Conservation (phyloP, 2,797 vertebrate genomes). For the Gobionotothen gibberifrons region DNA sequence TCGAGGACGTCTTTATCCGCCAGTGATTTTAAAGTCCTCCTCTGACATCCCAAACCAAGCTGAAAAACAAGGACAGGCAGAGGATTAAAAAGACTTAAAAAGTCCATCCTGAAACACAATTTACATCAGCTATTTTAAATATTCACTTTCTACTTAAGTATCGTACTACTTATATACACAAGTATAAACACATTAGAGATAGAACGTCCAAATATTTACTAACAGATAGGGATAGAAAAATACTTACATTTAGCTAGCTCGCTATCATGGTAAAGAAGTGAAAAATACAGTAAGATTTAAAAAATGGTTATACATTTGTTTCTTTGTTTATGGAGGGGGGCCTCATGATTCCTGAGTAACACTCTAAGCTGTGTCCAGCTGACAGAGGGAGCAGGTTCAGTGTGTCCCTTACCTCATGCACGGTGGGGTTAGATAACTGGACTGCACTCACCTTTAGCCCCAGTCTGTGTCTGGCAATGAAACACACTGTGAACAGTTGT, state of each 20-base stretch:
- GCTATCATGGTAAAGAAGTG: too few relatives aligned
- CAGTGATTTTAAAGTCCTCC: constrained; percentile 4
- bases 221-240: too few relatives aligned
- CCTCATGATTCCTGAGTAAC: too few relatives aligned
- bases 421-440: constrained; percentile 12
- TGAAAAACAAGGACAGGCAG: constrained; percentile 29
- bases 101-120: neutral
- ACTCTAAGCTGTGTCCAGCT: too few relatives aligned
- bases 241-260: too few relatives aligned
- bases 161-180: too few relatives aligned
- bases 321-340: too few relatives aligned
- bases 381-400: too few relatives aligned
- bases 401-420: neutral
- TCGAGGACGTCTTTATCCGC: constrained; percentile 13
- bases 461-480: neutral
- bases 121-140: neutral
- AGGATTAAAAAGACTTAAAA: neutral
- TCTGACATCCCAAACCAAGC: constrained; percentile 48
- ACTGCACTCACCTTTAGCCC: neutral
- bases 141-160: neutral
- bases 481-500: neutral
- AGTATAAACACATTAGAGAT: too few relatives aligned
- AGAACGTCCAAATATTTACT: too few relatives aligned
- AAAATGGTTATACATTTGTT: too few relatives aligned
- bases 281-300: too few relatives aligned